phyloP scores from a whole-genome alignment of 2,888 invertebrate genomes.

The Andrena marginata region DNA sequence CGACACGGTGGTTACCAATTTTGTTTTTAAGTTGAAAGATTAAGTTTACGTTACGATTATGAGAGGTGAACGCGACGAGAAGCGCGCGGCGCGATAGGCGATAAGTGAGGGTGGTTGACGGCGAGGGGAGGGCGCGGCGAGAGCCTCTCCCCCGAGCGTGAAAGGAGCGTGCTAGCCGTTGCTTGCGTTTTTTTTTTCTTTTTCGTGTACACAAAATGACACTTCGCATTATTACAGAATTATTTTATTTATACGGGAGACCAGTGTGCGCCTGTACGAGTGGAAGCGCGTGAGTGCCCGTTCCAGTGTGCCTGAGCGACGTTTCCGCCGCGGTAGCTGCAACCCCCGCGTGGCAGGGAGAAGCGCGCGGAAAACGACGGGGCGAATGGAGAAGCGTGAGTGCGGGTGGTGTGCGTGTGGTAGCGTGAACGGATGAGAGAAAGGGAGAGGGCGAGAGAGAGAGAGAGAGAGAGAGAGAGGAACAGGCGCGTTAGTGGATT shows the following conservation, averaged over 20 bases:
- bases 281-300: neutral
- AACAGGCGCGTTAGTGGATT: slow-evolving; percentile 27
- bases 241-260: slow-evolving; percentile 68
- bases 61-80: slow-evolving; percentile 31
- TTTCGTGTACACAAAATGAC: slow-evolving; percentile 48
- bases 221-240: slow-evolving; percentile 56
- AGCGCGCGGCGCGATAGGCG: slow-evolving; percentile 48
- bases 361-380: neutral
- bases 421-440: neutral
- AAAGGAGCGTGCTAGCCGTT: slow-evolving; percentile 25
- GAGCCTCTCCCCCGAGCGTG: slow-evolving; percentile 25
- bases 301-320: neutral
- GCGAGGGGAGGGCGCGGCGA: slow-evolving; percentile 32
- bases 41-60: slow-evolving; percentile 76
- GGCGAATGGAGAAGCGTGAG: neutral
- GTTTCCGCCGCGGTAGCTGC: too few species aligned
- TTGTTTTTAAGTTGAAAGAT: slow-evolving; percentile 76
- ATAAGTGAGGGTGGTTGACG: slow-evolving; percentile 29
- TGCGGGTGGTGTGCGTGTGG: slow-evolving; percentile 6
- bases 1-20: slow-evolving; percentile 76
- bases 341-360: neutral
- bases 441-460: neutral
- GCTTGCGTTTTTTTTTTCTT: slow-evolving; percentile 31
- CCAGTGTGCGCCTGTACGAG: slow-evolving; percentile 30
- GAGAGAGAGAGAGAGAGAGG: neutral